These are phyloP conservation scores for Bujurquina vittata DNA, from an alignment of 2,113 vertebrate genomes.

Conservation along the genomic window DNA sequence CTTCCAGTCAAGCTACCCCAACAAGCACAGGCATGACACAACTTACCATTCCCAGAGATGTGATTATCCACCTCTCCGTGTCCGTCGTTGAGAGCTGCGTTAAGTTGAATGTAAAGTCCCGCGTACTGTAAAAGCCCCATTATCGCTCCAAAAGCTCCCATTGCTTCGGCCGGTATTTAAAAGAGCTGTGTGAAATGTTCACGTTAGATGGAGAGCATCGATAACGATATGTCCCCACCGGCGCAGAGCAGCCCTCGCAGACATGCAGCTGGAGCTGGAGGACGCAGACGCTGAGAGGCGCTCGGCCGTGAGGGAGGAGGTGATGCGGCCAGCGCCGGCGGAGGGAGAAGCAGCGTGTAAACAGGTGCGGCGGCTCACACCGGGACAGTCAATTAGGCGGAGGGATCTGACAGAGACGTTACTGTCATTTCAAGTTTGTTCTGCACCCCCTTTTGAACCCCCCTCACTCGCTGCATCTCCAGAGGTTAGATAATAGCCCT, in stretches of 20 bases:
- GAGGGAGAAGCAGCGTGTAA: conserved; percentile 62
- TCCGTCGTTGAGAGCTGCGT: conserved; percentile 79
- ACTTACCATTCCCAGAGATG: conserved; percentile 86
- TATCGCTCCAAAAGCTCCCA: conserved; percentile 84
- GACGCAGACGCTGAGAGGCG: conserved; percentile 16
- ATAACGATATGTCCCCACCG: conserved; percentile 21
- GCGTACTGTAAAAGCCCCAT: conserved; percentile 87
- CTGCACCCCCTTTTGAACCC: not conserved
- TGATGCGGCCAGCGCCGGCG: conserved; percentile 61
- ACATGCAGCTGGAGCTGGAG: conserved; percentile 31
- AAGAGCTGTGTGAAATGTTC: conserved; percentile 60
- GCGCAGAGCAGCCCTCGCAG: not conserved
- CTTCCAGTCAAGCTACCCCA: not conserved
- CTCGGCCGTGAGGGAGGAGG: conserved; percentile 38
- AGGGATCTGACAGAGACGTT: conserved; percentile 77
- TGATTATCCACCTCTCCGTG: conserved; percentile 83
- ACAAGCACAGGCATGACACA: not conserved
- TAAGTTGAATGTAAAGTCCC: conserved; percentile 91
- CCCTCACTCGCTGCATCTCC: not conserved
- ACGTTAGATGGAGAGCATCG: conserved; percentile 61
- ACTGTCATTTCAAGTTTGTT: not conserved
- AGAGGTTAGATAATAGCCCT: not conserved
- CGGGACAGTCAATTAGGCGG: conserved; percentile 76
- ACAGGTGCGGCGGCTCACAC: conserved; percentile 72
- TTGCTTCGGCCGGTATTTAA: conserved; percentile 71